Conservation (phyloP, 2,113 vertebrate genomes). For the Cyprinodon tularosa region DNA sequence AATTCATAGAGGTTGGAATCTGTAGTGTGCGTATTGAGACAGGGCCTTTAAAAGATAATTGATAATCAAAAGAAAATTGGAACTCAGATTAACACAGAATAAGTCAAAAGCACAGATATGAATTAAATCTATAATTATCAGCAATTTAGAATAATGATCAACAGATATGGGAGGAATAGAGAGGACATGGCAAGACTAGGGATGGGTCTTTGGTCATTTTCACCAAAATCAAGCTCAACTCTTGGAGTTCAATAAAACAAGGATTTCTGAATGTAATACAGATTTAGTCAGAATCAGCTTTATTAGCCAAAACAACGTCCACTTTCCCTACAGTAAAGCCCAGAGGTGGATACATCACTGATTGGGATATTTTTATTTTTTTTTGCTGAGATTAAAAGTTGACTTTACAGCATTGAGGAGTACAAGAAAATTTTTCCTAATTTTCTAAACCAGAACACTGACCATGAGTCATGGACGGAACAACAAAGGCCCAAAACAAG, state of each 20-base stretch:
- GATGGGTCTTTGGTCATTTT: not conserved
- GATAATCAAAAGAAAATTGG: not conserved
- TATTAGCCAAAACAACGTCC: not conserved
- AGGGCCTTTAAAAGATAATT: no score
- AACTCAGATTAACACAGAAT: not conserved
- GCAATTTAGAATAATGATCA: not conserved
- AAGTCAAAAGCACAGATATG: not conserved
- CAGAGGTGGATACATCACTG: not conserved
- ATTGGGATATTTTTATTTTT: not conserved
- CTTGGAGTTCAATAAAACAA: no score
- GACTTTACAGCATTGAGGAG: not conserved
- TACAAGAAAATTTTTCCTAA: not conserved
- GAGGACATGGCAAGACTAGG: no score
- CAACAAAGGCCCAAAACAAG: not conserved
- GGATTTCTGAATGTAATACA: no score
- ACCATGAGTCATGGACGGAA: not conserved
- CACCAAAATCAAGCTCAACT: not conserved
- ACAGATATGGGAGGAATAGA: no score
- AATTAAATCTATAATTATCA: not conserved
- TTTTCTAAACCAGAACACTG: not conserved
- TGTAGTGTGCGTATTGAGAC: no score
- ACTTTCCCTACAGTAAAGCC: not conserved
- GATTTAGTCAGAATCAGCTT: not conserved
- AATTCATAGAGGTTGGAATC: no score
- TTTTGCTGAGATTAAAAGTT: no score